phyloP scores from a whole-genome alignment of 2,888 invertebrate species.

The Phasia obesa region DNA sequence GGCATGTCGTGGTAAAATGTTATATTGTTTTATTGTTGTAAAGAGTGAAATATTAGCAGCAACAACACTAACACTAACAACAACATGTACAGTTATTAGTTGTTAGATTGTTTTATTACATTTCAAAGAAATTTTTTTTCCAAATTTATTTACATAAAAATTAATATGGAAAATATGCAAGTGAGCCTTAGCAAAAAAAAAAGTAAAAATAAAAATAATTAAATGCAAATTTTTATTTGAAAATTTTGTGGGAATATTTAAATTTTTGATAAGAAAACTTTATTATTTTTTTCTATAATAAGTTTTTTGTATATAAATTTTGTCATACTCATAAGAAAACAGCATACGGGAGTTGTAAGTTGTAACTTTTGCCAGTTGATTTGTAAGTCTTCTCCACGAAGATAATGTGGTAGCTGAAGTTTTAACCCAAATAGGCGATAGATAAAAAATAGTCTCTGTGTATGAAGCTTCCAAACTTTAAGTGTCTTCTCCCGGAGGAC shows the following conservation, averaged over 20 bases:
- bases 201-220: not conserved
- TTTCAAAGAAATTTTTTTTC: slow-evolving; percentile 43
- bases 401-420: too few species aligned
- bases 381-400: too few species aligned
- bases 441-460: too few species aligned
- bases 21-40: slow-evolving; percentile 62
- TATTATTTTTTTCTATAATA: too few species aligned
- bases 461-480: too few species aligned
- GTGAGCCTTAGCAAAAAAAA: too few species aligned
- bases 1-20: slow-evolving; percentile 67
- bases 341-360: too few species aligned
- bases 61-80: slow-evolving; percentile 32
- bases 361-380: too few species aligned
- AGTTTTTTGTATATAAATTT: too few species aligned
- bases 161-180: slow-evolving; percentile 14
- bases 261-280: not conserved
- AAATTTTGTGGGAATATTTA: slow-evolving; percentile 39
- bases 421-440: too few species aligned
- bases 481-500: too few species aligned
- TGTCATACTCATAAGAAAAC: too few species aligned
- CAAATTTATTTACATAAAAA: slow-evolving; percentile 31
- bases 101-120: slow-evolving; percentile 47
- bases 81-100: slow-evolving; percentile 27
- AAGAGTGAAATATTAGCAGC: not conserved
- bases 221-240: slow-evolving; percentile 15